phyloP scores from a whole-genome alignment of 2,113 vertebrate species.

The Oreochromis tanganicae region DNA sequence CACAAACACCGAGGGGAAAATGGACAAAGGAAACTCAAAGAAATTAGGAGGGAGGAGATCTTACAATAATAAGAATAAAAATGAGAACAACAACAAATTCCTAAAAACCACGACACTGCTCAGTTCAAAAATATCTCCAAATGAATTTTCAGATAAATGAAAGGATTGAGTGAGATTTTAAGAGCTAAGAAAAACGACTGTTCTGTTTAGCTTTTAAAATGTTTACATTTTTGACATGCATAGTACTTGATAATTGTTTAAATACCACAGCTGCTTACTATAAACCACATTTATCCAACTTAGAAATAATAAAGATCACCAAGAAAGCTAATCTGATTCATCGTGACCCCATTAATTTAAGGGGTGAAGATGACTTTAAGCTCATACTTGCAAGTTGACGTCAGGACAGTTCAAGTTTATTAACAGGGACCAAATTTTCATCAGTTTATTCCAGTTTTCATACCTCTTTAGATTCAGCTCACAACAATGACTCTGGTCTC shows the following conservation, averaged over 20 bases:
- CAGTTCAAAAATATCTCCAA: not conserved
- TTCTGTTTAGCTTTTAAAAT: not conserved
- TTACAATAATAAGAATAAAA: not conserved
- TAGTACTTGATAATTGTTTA: not conserved
- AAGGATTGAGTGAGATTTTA: not conserved
- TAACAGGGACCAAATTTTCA: not conserved
- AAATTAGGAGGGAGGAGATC: not conserved
- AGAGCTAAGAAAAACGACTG: not conserved
- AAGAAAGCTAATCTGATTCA: not conserved
- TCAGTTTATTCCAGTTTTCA: not conserved
- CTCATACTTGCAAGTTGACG: not conserved
- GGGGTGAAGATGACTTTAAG: not conserved
- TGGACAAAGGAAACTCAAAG: not conserved
- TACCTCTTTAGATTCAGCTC: not conserved
- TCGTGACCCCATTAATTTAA: not conserved
- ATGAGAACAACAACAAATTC: not conserved
- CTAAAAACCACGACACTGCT: not conserved
- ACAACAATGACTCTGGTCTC: not conserved
- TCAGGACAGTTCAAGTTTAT: not conserved
- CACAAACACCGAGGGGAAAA: not conserved
- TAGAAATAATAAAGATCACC: not conserved
- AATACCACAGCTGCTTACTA: not conserved
- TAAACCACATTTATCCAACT: not conserved
- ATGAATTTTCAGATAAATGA: not conserved
- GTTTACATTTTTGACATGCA: not conserved